phyloP scores from a whole-genome alignment of 2,888 invertebrate species.

The Drosophila subsilvestris region DNA sequence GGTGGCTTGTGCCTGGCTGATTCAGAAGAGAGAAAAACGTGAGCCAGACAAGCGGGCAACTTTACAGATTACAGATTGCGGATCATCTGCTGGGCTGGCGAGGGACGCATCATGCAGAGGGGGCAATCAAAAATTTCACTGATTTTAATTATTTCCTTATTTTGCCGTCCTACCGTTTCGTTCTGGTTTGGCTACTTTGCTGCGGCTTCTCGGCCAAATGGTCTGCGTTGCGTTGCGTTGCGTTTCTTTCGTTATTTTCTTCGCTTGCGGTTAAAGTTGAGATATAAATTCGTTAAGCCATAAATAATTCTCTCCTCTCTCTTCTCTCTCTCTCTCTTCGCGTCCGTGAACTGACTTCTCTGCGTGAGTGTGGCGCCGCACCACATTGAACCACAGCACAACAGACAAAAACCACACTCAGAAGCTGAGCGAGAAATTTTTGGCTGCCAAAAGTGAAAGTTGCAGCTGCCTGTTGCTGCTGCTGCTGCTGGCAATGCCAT shows the following conservation, averaged over 20 bases:
- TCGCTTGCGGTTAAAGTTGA: slow-evolving; percentile 68
- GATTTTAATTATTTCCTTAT: slow-evolving; percentile 51
- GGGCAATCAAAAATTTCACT: slow-evolving; percentile 48
- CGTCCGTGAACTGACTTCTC: slow-evolving; percentile 44
- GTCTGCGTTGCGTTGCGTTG: slow-evolving; percentile 12
- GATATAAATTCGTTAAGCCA: slow-evolving; percentile 70
- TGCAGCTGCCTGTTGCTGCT: slow-evolving; percentile 61
- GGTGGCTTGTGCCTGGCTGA: slow-evolving; percentile 34
- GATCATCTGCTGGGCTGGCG: slow-evolving; percentile 16
- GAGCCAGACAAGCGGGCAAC: slow-evolving; percentile 34
- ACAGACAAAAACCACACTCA: slow-evolving; percentile 42
- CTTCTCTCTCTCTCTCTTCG: slow-evolving; percentile 7
- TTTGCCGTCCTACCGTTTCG: slow-evolving; percentile 59
- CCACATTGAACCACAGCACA: slow-evolving; percentile 13
- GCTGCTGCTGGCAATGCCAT: slow-evolving; percentile 54
- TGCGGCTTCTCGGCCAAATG: slow-evolving; percentile 8
- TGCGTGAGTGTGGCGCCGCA: slow-evolving; percentile 39
- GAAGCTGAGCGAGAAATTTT: slow-evolving; percentile 79
- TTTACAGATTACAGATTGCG: slow-evolving; percentile 35
- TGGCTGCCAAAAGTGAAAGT: slow-evolving; percentile 80
- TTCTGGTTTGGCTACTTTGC: slow-evolving; percentile 65
- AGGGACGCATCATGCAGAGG: neutral
- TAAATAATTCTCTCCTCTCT: slow-evolving; percentile 71
- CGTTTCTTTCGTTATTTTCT: slow-evolving; percentile 16
- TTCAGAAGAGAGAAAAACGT: slow-evolving; percentile 28